phyloP scores from a whole-genome alignment of 1,140 invertebrate genomes.

The Elysia chlorotica region DNA sequence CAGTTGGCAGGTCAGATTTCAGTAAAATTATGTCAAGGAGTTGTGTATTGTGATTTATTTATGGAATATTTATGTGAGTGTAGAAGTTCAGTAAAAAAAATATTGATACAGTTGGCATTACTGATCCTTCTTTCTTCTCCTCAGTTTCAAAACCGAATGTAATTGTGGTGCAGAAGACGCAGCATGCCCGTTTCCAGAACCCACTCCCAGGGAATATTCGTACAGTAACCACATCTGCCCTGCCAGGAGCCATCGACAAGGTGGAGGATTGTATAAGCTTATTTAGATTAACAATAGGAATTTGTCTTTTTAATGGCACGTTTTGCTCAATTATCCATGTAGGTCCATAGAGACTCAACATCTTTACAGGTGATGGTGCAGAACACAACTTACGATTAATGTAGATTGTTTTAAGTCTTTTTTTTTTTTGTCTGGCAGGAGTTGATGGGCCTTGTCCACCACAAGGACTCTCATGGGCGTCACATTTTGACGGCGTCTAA shows the following conservation, averaged over 20 bases:
- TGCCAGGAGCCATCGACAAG: conserved; percentile 53
- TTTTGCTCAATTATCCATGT: no score
- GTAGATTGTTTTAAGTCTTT: neutral
- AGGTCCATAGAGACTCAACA: no score
- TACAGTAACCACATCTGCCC: conserved; percentile 11
- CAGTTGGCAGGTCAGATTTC: no score
- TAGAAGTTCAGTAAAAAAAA: no score
- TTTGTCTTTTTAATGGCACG: no score
- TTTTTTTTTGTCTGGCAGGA: conserved; percentile 36
- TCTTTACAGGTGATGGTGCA: no score
- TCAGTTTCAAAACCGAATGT: conserved; percentile 60
- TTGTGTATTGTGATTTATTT: no score
- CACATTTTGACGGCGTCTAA: conserved; percentile 4
- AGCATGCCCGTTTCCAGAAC: conserved; percentile 36
- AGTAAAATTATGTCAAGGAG: no score
- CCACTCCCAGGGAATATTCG: conserved; percentile 18
- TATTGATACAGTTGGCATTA: neutral
- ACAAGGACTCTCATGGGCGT: conserved; percentile 33
- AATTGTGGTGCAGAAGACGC: conserved; percentile 63
- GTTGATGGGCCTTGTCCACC: conserved; percentile 56
- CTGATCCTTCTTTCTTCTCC: neutral
- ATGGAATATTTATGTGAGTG: no score
- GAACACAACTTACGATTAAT: no score
- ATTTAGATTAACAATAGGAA: no score
- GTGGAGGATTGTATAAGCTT: no score